Conservation (phyloP, 2,888 invertebrate genomes). For the Drosophila peninsularis region DNA sequence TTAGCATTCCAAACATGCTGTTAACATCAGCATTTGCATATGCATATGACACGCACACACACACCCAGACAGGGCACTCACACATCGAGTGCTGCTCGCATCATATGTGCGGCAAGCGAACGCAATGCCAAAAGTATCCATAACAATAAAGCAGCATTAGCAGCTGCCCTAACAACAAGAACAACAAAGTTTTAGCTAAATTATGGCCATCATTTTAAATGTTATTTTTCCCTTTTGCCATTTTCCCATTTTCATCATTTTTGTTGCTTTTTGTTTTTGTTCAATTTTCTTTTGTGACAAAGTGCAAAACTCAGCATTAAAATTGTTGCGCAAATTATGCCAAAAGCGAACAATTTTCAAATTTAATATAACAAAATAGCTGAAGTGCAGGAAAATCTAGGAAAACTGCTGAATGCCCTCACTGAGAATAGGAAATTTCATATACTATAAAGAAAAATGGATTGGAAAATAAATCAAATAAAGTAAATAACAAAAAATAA, state of each 20-base stretch:
- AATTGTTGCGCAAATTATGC: conserved; percentile 65
- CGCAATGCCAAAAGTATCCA: conserved; percentile 53
- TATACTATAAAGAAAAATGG: too few species aligned
- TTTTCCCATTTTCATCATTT: conserved; percentile 8
- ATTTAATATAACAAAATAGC: conserved; percentile 44
- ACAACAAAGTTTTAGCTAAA: conserved; percentile 63
- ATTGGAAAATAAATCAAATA: too few species aligned
- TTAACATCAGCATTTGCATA: conserved; percentile 76
- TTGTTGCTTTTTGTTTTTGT: conserved; percentile 12
- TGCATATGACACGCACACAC: conserved; percentile 51
- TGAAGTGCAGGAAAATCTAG: background rate
- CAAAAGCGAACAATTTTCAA: conserved; percentile 44
- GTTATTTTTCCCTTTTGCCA: conserved; percentile 35
- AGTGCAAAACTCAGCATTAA: conserved; percentile 73
- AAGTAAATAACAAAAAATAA: too few species aligned
- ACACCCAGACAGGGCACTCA: conserved; percentile 1
- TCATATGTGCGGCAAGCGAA: conserved; percentile 46
- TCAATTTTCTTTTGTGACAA: conserved; percentile 31
- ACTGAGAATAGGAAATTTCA: background rate
- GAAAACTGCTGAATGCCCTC: conserved; percentile 19
- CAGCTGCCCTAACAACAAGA: conserved; percentile 55
- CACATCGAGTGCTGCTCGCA: conserved; percentile 40
- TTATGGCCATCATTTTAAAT: conserved; percentile 74
- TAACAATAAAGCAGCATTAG: conserved; percentile 75
- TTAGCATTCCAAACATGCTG: conserved; percentile 71